phyloP scores from a whole-genome alignment of 2,797 vertebrate genomes.

The Cryptoblepharus egeriae region DNA sequence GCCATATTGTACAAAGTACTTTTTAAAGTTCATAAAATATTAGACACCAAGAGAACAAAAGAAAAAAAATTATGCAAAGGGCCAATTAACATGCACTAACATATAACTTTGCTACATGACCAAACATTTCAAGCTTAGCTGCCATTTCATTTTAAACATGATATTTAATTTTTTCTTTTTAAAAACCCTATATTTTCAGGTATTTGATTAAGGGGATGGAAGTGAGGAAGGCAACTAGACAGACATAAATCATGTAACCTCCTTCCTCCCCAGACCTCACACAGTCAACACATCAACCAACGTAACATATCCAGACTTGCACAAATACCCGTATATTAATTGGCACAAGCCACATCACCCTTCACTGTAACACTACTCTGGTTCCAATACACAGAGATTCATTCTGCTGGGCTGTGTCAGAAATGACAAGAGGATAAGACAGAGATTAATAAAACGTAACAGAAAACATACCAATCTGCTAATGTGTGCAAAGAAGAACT shows the following conservation, averaged over 20 bases:
- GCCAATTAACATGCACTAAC: background rate
- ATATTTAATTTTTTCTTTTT: background rate
- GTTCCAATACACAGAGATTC: background rate
- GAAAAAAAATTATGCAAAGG: background rate
- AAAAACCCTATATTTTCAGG: background rate
- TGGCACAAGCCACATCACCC: background rate
- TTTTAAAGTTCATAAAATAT: background rate
- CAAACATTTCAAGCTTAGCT: background rate
- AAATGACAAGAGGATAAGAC: background rate
- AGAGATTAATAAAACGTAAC: background rate
- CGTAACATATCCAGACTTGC: background rate
- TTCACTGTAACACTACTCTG: background rate
- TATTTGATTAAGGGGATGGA: background rate
- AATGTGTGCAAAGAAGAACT: slow-evolving; percentile 11
- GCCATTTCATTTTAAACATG: background rate
- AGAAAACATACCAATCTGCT: slow-evolving; percentile 32
- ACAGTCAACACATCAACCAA: background rate
- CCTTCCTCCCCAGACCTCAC: slow-evolving; percentile 3
- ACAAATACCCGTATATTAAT: no score
- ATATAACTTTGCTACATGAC: background rate
- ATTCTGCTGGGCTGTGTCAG: background rate
- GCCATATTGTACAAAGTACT: background rate
- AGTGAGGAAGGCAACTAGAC: background rate
- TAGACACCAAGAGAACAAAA: background rate
- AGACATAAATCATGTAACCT: background rate